Base-by-base conservation (phyloP, 2,888 invertebrate species). In the Lypha dubia region DNA sequence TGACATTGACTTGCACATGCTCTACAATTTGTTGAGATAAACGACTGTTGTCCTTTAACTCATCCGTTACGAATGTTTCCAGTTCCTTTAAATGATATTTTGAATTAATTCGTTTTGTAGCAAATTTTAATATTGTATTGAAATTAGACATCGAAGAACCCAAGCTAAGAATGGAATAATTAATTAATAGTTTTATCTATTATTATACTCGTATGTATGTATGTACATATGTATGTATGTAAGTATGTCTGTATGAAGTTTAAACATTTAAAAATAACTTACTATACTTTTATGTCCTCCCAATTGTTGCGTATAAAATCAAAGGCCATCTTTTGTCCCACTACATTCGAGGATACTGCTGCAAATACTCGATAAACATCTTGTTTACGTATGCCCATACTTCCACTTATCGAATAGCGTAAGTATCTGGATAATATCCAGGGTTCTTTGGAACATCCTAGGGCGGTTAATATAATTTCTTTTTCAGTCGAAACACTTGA, bases 401-500 rank as follows among this genome's bases (percentile, higher is more conserved):
- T 95, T 62, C 95, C 95, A 1, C 94, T 94, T 22, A 96, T 92
- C 0, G 96, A 94, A 92, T 96, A 94, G 77, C 96, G 95, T 83
- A 98, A 92, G 89, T 96, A 97, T 60, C 92, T 87, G 22, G 89
- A 89, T 6, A 98, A 92, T 53, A 98, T 93, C 95, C 98, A 98
- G 0, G 96, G 95, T 87, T 97, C 95, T 79, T 95, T 93, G 0
- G 96, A 95, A 89, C 98, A 98, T 15, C 97, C 96, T 15, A 98
- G 93, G 0, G 97, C 95, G 7, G 94, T 94, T 15, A 98, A 93
- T 9, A 98, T 92, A 9, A 95, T 93, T 86, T 96, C 96, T 88
- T 97, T 95, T 90, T 98, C 98, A 0, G 96, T 95, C 0, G 97
- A 97, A 0, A 97, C 95, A 86, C 95, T 95, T 1, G 96, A 95